Conservation (phyloP, 2,888 invertebrate genomes). For the Xestoiulus laeticollis region DNA sequence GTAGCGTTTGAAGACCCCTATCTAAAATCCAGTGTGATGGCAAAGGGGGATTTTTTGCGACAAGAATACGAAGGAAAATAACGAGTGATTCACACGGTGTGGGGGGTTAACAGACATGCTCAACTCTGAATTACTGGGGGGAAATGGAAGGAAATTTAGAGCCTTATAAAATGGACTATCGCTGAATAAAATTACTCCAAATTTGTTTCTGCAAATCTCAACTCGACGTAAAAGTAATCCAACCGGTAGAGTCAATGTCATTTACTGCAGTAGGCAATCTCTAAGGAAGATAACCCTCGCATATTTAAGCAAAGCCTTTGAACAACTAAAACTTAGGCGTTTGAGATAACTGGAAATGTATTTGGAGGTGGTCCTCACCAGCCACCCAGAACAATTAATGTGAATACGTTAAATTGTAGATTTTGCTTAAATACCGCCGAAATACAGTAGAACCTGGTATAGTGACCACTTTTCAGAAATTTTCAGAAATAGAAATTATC, state of each 20-base stretch:
- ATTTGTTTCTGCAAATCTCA: neutral
- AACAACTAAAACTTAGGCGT: too few species aligned
- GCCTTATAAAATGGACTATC: neutral
- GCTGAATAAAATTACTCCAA: slow-evolving; percentile 7
- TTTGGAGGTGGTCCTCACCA: too few species aligned
- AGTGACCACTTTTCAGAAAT: too few species aligned
- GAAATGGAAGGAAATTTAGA: slow-evolving; percentile 13
- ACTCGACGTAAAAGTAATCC: neutral
- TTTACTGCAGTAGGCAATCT: neutral
- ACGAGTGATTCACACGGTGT: slow-evolving; percentile 32
- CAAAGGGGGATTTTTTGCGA: slow-evolving; percentile 34
- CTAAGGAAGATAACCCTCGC: too few species aligned
- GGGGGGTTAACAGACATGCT: slow-evolving; percentile 18
- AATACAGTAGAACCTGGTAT: too few species aligned
- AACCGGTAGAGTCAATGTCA: neutral
- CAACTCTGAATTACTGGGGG: neutral
- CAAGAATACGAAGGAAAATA: neutral
- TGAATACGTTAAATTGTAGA: too few species aligned
- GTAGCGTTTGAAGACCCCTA: neutral
- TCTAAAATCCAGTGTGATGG: neutral
- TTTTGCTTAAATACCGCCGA: too few species aligned
- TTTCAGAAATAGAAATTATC: too few species aligned
- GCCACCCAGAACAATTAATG: too few species aligned
- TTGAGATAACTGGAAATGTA: too few species aligned
- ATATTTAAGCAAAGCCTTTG: too few species aligned